These are phyloP conservation scores for Melanotaenia nigrans DNA, from an alignment of 2,797 vertebrate species.

Conservation along the genomic window DNA sequence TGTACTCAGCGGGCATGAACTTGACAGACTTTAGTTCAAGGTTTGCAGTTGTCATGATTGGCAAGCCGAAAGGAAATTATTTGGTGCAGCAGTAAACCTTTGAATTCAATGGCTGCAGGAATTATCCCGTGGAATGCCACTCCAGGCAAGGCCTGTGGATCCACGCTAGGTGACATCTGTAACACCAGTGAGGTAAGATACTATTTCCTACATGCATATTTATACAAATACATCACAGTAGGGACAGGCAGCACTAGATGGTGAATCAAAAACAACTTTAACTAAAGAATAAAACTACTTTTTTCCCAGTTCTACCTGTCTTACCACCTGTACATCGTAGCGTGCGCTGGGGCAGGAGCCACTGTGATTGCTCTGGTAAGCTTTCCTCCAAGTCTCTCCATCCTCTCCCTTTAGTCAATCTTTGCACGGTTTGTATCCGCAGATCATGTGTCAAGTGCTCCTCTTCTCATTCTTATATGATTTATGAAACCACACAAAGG, in stretches of 20 bases:
- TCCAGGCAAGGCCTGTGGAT: constrained; percentile 93
- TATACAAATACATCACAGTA: background rate
- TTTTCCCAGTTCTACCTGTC: constrained; percentile 96
- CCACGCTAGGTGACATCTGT: constrained; percentile 90
- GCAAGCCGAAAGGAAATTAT: background rate
- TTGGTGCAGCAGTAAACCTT: constrained; percentile 6
- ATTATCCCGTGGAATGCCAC: constrained; percentile 96
- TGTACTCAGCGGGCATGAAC: background rate
- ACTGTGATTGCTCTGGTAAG: constrained; percentile 99
- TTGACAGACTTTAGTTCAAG: background rate
- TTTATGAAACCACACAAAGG: constrained; percentile 52
- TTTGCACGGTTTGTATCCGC: constrained; percentile 65
- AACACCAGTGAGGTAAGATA: constrained; percentile 90
- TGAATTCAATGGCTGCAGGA: constrained; percentile 78
- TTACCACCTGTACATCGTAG: constrained; percentile 98
- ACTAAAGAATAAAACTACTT: background rate
- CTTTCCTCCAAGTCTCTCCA: constrained; percentile 45
- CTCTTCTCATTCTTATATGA: constrained; percentile 60
- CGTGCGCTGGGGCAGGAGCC: constrained; percentile 96
- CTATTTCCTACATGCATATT: background rate
- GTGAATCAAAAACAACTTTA: background rate
- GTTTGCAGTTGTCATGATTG: background rate
- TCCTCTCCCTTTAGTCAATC: constrained; percentile 56
- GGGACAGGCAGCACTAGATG: background rate
- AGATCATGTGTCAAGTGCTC: constrained; percentile 58